phyloP scores from a whole-genome alignment of 2,797 vertebrate species.

The Telmatherina bonti region DNA sequence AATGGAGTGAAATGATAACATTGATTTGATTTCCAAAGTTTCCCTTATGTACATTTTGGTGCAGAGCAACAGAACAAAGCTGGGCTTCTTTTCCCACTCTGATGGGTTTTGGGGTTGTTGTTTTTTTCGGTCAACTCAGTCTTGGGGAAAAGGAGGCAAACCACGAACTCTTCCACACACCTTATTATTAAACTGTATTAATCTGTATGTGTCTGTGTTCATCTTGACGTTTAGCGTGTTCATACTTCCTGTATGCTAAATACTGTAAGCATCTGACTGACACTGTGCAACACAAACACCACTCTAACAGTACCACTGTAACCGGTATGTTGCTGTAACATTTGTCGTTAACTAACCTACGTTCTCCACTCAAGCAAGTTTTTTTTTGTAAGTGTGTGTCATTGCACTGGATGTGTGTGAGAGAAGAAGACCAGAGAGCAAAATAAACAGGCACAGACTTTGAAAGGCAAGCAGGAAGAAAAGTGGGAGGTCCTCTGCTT shows the following conservation, averaged over 20 bases:
- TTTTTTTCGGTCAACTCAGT: conserved; percentile 15
- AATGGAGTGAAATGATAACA: conserved; percentile 7
- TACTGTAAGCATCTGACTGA: conserved; percentile 62
- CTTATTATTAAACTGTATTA: conserved; percentile 53
- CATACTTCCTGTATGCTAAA: conserved; percentile 56
- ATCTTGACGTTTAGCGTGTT: conserved; percentile 32
- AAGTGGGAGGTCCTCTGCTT: conserved; percentile 49
- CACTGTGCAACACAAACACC: conserved; percentile 60
- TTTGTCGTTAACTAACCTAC: conserved; percentile 57
- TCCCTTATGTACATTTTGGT: conserved; percentile 29
- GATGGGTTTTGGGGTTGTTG: background rate
- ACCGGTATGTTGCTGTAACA: conserved; percentile 54
- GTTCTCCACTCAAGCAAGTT: conserved; percentile 48
- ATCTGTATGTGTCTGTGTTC: conserved; percentile 40
- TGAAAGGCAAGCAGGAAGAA: conserved; percentile 48
- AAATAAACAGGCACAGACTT: conserved; percentile 50
- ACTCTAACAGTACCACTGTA: conserved; percentile 68
- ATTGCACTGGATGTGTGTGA: conserved; percentile 72
- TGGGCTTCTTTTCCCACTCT: conserved; percentile 26
- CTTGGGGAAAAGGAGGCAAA: conserved; percentile 12
- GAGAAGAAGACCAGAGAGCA: conserved; percentile 51
- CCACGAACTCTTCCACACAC: conserved; percentile 48
- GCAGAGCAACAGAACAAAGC: conserved; percentile 38
- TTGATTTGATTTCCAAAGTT: conserved; percentile 17
- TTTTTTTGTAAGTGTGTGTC: conserved; percentile 53